phyloP scores from a whole-genome alignment of 2,797 vertebrate species.

The Takifugu ocellatus region DNA sequence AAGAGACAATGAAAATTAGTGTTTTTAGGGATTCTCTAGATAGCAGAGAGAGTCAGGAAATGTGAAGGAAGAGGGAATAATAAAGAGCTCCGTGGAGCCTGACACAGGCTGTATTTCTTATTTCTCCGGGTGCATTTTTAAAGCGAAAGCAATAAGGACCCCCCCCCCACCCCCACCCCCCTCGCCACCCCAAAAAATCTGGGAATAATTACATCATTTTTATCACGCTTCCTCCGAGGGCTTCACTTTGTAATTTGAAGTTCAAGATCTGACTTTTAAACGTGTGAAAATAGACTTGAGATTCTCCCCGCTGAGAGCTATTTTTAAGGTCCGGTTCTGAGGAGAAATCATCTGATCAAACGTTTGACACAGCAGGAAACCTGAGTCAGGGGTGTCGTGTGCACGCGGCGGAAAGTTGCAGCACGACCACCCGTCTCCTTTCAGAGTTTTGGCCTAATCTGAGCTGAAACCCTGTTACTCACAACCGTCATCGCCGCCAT shows the following conservation, averaged over 20 bases:
- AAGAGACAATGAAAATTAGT: not conserved
- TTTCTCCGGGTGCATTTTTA: constrained; percentile 31
- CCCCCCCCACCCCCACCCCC: not conserved
- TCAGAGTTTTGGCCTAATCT: not conserved
- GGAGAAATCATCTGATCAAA: constrained; percentile 9
- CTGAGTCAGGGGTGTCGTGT: constrained; percentile 2
- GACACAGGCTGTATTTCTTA: constrained; percentile 36
- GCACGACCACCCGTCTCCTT: constrained; percentile 7
- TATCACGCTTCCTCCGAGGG: constrained; percentile 25
- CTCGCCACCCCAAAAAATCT: constrained; percentile 7
- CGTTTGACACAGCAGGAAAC: not conserved
- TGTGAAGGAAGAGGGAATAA: constrained; percentile 63
- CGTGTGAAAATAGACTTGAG: constrained; percentile 22
- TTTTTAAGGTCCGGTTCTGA: constrained; percentile 19
- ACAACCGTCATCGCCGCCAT: not conserved
- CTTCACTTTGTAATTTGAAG: constrained; percentile 19
- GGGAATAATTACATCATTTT: constrained; percentile 39
- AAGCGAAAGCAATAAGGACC: constrained; percentile 36
- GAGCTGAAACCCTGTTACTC: not conserved
- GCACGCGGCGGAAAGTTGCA: constrained; percentile 1
- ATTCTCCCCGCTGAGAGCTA: constrained; percentile 29
- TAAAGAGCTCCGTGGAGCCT: constrained; percentile 48
- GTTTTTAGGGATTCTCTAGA: constrained; percentile 40
- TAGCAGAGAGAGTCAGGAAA: constrained; percentile 51
- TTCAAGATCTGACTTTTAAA: constrained; percentile 25